Conservation (phyloP, 1,140 invertebrate species). For the Meloidogyne chitwoodi region DNA sequence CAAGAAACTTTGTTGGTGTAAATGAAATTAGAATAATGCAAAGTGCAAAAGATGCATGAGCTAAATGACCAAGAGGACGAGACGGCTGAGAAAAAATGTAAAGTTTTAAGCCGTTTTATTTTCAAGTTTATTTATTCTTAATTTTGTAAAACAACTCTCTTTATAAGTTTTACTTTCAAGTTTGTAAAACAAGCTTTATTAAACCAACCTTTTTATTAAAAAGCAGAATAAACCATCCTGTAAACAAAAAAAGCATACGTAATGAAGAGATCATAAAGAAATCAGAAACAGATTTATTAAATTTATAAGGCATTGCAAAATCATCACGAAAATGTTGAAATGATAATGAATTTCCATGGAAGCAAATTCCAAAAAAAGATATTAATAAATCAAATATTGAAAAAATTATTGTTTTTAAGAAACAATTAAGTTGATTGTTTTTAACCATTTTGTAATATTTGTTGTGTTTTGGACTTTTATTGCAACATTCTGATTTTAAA, state of each 20-base stretch:
- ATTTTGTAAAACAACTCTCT: not conserved
- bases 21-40: slow-evolving; percentile 35
- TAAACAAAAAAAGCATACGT: slow-evolving; percentile 12
- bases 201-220: slow-evolving; percentile 4
- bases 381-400: slow-evolving; percentile 8
- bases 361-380: slow-evolving; percentile 15
- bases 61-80: not conserved
- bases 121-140: not conserved
- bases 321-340: slow-evolving; percentile 22
- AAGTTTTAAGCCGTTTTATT: not conserved
- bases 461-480: not conserved
- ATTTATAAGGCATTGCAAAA: slow-evolving; percentile 18
- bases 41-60: slow-evolving; percentile 27
- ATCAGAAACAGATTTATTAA: slow-evolving; percentile 32
- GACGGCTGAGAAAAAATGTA: slow-evolving; percentile 1
- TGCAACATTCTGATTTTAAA: too few species aligned
- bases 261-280: slow-evolving; percentile 28
- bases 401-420: slow-evolving; percentile 14
- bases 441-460: slow-evolving; percentile 10
- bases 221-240: slow-evolving; percentile 23
- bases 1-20: slow-evolving; percentile 44
- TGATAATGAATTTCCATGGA: slow-evolving; percentile 18
- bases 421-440: not conserved
- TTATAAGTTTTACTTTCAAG: too few species aligned
- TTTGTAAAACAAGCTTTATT: not conserved